Evolutionary conservation across 2,113 vertebrate species (phyloP), one percentile per base, ranked within the genome.

Genomic region (Lophius piscatorius): DNA sequence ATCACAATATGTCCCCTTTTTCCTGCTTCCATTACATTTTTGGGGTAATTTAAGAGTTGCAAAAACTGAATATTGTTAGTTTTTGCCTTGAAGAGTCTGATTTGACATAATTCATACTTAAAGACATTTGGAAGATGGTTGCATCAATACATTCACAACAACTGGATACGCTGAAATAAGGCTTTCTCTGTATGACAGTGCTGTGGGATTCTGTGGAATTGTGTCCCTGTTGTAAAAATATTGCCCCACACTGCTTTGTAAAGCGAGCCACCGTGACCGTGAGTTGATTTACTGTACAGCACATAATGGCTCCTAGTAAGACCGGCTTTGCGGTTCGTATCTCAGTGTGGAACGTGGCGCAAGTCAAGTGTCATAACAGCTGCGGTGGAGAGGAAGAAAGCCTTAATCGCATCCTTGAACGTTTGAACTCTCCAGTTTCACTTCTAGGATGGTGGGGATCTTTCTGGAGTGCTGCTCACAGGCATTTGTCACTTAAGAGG

Each of bases 321-420:
- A 61, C 64, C 9, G 34, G 45, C 55, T 82, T 76, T 76, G 74
- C 63, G 70, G 61, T 57, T 23, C 61, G 63, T 57, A 67, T 72
- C 62, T 22, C 36, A 26, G 57, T 58, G 66, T 74, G 45, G 67
- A 68, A 68, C 35, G n/a, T 39, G 56, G 47, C 70, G 57, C 39
- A 18, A 68, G 59, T 66, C 74, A 67, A 73, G 64, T 78, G 78
- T 84, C 76, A 78, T 65, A 76, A 39, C 31, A 57, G 22, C 51
- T 49, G 54, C 26, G 4, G 58, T 24, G 9, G 18, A 58, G 26
- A 40, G 57, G 28, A 66, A 48, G 60, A 62, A 65, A 67, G 14
- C 44, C 69, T 61, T 81, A 83, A 88, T 81, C 50, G 48, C 68
- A 64, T 41, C 76, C 51, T 79, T 89, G 80, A 85, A 84, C 67